A percentile compares a stretch with the other conserved stretches of the same genome.
phyloP scores from a whole-genome alignment of 92 coral and sea anemone species.

The Phenganax marumi region DNA sequence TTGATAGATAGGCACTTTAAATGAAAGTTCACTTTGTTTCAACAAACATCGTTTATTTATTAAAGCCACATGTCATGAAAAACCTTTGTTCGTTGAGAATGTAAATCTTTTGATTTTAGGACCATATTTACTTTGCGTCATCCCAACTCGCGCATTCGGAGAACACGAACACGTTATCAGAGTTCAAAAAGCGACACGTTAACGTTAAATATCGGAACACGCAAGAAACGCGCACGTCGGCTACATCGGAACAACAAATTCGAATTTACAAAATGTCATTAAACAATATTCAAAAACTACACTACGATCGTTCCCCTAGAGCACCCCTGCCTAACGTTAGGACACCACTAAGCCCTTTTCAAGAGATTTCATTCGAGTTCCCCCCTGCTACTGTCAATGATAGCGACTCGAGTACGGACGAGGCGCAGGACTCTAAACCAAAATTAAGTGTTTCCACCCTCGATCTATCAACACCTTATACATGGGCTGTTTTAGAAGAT shows the following conservation, averaged over 20 bases:
- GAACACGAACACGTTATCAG: not conserved
- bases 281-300: conserved; percentile 28
- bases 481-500: conserved; percentile 31
- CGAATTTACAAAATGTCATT: conserved; percentile 43
- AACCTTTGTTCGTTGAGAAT: too few species aligned
- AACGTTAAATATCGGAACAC: conserved; percentile 40
- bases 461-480: conserved; percentile 23
- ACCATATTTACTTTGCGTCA: conserved; percentile 88
- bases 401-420: conserved; percentile 12
- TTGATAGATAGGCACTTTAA: too few species aligned
- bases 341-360: conserved; percentile 24
- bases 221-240: conserved; percentile 21
- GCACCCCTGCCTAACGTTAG: conserved; percentile 24
- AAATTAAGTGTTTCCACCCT: conserved; percentile 4
- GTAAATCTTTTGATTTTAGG: conserved; percentile 47
- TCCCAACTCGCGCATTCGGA: conserved; percentile 44
- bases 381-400: not conserved
- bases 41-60: too few species aligned
- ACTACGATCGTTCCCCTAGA: conserved; percentile 31
- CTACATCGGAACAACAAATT: conserved; percentile 39
- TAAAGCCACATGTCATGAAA: too few species aligned
- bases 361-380: conserved; percentile 30
- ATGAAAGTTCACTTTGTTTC: too few species aligned
- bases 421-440: not conserved
- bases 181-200: conserved; percentile 18